Evolutionary conservation across 2,113 vertebrate species (phyloP).

Genomic region (Trichomycterus rosablanca): DNA sequence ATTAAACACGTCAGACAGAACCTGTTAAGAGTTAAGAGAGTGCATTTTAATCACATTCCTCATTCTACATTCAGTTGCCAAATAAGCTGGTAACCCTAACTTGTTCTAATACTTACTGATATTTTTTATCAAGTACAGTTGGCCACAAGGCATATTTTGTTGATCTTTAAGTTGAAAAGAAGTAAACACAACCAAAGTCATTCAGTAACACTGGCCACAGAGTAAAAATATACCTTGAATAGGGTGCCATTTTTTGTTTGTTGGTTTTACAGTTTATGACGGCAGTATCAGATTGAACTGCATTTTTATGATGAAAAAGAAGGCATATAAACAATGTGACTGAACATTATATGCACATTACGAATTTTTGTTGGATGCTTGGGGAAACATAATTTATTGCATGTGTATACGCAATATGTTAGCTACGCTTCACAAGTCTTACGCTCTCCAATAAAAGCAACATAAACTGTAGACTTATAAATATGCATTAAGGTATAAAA

Average conservation of each 20-base stretch:
- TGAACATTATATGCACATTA: slow-evolving; percentile 7
- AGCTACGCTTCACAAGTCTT: background rate
- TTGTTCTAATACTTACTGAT: no score
- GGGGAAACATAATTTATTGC: slow-evolving; percentile 1
- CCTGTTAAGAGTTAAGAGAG: slow-evolving; percentile 64
- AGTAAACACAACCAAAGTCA: no score
- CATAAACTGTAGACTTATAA: background rate
- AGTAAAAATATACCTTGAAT: no score
- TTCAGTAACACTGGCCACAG: no score
- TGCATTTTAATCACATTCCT: background rate
- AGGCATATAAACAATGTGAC: background rate
- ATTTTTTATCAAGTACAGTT: no score
- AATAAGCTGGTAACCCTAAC: no score
- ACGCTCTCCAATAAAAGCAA: background rate
- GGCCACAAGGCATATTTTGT: background rate
- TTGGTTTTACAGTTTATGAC: no score
- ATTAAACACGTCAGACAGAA: slow-evolving; percentile 86
- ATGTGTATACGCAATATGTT: slow-evolving; percentile 3
- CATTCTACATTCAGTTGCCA: background rate
- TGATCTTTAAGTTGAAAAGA: no score
- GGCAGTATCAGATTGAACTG: no score
- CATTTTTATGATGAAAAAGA: background rate
- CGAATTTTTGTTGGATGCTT: background rate
- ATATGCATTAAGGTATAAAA: background rate
- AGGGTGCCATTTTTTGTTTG: no score